Percentiles rank a stretch among this genome's conserved stretches.
Conservation (phyloP, 2,888 invertebrate genomes). For the Diplazon laetatorius region DNA sequence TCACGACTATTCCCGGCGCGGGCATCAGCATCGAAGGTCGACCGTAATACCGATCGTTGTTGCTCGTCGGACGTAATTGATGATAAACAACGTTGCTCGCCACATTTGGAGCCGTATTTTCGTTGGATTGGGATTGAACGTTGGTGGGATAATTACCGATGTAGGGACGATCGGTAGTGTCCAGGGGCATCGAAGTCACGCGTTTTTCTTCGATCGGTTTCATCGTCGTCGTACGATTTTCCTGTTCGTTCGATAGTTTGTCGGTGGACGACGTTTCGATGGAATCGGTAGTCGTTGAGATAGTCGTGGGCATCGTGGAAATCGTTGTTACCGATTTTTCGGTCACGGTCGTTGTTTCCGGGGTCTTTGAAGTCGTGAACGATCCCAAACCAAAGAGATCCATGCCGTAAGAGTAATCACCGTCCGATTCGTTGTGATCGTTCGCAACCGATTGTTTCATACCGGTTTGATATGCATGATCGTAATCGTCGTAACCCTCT, state of each 20-base stretch:
- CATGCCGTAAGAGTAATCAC: slow-evolving; percentile 36
- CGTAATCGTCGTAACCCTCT: slow-evolving; percentile 74
- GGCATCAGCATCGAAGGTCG: slow-evolving; percentile 41
- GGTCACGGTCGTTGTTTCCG: slow-evolving; percentile 12
- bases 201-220: slow-evolving; percentile 52
- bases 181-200: slow-evolving; percentile 75
- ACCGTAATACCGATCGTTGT: slow-evolving; percentile 64
- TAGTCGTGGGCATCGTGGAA: slow-evolving; percentile 58
- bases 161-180: slow-evolving; percentile 59
- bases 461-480: slow-evolving; percentile 50
- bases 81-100: slow-evolving; percentile 64
- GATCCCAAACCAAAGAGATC: slow-evolving; percentile 27
- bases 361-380: neutral
- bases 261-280: neutral
- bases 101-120: slow-evolving; percentile 60
- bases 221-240: slow-evolving; percentile 2
- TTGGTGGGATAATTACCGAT: slow-evolving; percentile 68
- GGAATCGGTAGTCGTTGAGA: slow-evolving; percentile 36
- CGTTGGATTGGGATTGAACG: slow-evolving; percentile 58
- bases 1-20: slow-evolving; percentile 70
- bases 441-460: slow-evolving; percentile 17
- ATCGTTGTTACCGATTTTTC: slow-evolving; percentile 47
- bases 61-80: slow-evolving; percentile 60
- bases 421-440: slow-evolving; percentile 8
- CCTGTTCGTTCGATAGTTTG: neutral